Percentiles rank a stretch among this genome's conserved stretches.
Evolutionary conservation across 2,113 vertebrate genomes (phyloP).

Genomic region (Alethe diademata): DNA sequence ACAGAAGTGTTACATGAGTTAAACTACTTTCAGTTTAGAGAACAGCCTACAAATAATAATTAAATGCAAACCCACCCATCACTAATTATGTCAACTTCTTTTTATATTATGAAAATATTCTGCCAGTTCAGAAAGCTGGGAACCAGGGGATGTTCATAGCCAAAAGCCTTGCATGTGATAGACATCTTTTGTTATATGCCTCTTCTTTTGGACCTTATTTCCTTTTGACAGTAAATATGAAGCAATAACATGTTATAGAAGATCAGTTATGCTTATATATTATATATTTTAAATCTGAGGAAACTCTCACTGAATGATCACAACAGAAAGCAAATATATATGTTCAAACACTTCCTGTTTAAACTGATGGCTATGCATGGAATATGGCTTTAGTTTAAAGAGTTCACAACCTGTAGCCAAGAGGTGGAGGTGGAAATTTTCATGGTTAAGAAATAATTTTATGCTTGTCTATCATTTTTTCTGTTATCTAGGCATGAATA

Average conservation of each 20-base stretch:
- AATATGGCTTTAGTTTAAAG: background rate
- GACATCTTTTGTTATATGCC: background rate
- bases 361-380: background rate
- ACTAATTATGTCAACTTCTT: background rate
- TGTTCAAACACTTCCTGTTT: background rate
- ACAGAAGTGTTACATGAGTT: background rate
- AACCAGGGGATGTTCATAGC: background rate
- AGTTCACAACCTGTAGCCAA: background rate
- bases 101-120: background rate
- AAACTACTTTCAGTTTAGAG: background rate
- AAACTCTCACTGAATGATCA: background rate
- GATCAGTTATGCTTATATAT: background rate
- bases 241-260: background rate
- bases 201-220: background rate
- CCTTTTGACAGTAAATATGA: background rate
- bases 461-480: background rate
- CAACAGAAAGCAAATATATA: background rate
- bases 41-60: background rate
- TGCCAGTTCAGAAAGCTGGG: background rate
- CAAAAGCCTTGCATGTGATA: background rate
- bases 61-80: background rate
- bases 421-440: background rate
- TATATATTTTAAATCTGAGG: background rate
- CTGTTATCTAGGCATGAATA: background rate
- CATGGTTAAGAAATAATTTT: background rate